Evolutionary conservation across 2,888 invertebrate genomes (phyloP), one percentile per base, ranked within the genome.

Genomic region (Muscina levida): DNA sequence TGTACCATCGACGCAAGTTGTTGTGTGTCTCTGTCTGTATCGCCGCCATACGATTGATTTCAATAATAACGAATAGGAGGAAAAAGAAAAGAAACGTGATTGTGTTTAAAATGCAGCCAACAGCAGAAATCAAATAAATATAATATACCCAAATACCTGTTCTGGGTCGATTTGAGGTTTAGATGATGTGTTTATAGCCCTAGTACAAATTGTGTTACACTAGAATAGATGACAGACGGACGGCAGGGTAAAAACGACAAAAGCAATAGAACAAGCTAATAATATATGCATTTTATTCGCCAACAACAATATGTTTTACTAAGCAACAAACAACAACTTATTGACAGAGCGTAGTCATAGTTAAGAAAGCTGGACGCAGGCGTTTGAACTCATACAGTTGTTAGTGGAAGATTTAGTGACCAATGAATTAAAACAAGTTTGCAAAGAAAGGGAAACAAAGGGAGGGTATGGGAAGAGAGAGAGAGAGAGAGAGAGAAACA

Each of bases 51-150:
- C n/a, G n/a, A n/a, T n/a, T n/a, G n/a, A 53, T 37, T 39, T 67
- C n/a, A 31, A 31, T 31, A 31, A 31, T 31, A 31, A n/a, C n/a
- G n/a, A n/a, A n/a, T n/a, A n/a, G n/a, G n/a, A n/a, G n/a, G n/a
- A n/a, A n/a, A n/a, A n/a, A n/a, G n/a, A n/a, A n/a, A n/a, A 57
- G 66, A 39, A 59, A 56, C 44, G 66, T 72, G 10, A 65, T 44
- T 46, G 46, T 66, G 26, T 71, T 59, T 1, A 10, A 51, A 48
- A 46, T 46, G 71, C 31, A 48, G 8, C 19, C 19, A 48, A 46
- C 2, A 46, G 15, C 46, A 19, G 11, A 11, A 31, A 31, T n/a
- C n/a, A n/a, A n/a, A n/a, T 31, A 31, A 31, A 31, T 5, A 31
- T 8, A 2, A 13, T n/a, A n/a, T 24, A 22, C 6, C 2, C 13